phyloP scores from a whole-genome alignment of 2,797 vertebrate species.

The Manis crassicaudata region DNA sequence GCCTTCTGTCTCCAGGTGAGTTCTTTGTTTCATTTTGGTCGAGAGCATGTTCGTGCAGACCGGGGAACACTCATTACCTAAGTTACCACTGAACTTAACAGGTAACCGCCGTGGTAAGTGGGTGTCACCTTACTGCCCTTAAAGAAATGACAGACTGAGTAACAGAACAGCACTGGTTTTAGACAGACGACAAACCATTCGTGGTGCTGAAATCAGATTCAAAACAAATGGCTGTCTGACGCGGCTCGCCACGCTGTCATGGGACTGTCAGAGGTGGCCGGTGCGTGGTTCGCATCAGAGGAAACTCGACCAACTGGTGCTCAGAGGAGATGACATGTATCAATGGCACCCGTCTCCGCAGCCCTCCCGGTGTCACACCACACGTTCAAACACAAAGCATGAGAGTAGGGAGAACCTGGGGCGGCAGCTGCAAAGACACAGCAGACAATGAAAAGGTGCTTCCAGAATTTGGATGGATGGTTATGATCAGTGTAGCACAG shows the following conservation, averaged over 20 bases:
- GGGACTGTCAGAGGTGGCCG: not conserved
- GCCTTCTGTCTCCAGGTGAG: not conserved
- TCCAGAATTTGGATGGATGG: not conserved
- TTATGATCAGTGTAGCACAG: rapidly evolving
- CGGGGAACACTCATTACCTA: not conserved
- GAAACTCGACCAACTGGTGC: not conserved
- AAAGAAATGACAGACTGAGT: not conserved
- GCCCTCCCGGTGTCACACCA: not conserved
- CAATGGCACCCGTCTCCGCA: not conserved
- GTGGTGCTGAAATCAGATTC: not conserved
- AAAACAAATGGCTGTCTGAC: not conserved
- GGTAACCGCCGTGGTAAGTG: not conserved
- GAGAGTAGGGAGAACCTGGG: not conserved
- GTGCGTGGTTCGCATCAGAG: rapidly evolving
- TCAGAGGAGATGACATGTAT: not conserved
- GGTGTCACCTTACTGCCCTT: not conserved
- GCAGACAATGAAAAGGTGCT: not conserved
- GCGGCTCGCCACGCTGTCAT: not conserved
- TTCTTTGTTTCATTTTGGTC: not conserved
- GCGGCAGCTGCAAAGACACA: not conserved
- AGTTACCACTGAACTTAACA: not conserved
- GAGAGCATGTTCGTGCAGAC: not conserved
- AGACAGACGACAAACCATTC: not conserved
- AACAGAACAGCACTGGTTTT: not conserved
- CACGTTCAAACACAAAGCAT: not conserved